Percentiles rank a stretch among this genome's conserved stretches.
phyloP scores from a whole-genome alignment of 2,113 vertebrate species.

The Delphinus delphis region DNA sequence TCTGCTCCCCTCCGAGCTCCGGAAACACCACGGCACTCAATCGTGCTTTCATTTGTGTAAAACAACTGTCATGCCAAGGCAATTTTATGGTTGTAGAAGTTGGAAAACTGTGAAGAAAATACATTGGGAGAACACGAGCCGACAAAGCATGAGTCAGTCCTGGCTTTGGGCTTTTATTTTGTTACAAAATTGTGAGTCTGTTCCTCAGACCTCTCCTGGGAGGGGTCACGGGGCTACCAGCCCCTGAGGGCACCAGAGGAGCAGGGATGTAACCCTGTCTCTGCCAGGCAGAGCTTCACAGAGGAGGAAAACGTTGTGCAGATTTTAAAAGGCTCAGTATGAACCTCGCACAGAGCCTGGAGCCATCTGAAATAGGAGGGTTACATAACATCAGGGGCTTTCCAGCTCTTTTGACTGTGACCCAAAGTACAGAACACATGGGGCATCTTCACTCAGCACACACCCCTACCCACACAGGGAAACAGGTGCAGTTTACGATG shows the following conservation, averaged over 20 bases:
- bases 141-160: not conserved
- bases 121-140: not conserved
- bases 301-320: not conserved
- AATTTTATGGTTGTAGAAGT: not conserved
- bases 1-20: not conserved
- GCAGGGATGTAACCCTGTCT: not conserved
- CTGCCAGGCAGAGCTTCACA: not conserved
- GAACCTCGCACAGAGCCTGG: not conserved
- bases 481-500: not conserved
- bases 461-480: not conserved
- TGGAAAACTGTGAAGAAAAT: conserved; percentile 31
- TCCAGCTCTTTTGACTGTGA: not conserved
- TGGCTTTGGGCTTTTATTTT: not conserved
- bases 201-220: not conserved
- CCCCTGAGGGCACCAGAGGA: not conserved
- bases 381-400: not conserved
- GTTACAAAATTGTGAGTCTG: not conserved
- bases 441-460: not conserved
- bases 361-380: not conserved
- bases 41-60: not conserved
- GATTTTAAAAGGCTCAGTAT: not conserved
- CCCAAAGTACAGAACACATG: not conserved
- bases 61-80: not conserved
- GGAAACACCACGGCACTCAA: not conserved
- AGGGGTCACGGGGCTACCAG: not conserved